These are phyloP conservation scores for Lasiommata megera DNA, from an alignment of 2,888 invertebrate species.

Conservation along the genomic window DNA sequence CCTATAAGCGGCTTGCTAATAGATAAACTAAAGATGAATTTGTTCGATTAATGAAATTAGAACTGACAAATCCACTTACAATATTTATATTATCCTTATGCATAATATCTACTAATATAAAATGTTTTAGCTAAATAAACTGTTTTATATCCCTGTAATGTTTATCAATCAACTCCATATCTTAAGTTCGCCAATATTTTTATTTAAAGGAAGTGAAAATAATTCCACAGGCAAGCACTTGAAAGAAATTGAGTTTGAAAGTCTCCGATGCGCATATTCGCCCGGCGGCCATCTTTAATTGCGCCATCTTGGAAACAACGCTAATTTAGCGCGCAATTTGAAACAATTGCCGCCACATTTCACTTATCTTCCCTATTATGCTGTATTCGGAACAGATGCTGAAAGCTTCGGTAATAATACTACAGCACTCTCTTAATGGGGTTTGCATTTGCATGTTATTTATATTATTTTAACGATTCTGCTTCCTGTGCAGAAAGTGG, in stretches of 20 bases:
- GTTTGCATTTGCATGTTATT: slow-evolving; percentile 3
- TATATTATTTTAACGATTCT: slow-evolving; percentile 3
- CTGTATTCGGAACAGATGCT: slow-evolving; percentile 7
- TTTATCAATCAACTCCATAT: too few species aligned
- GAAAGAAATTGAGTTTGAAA: not conserved
- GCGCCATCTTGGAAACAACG: slow-evolving; percentile 16
- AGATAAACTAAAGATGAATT: too few species aligned
- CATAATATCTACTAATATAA: too few species aligned
- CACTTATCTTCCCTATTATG: slow-evolving; percentile 12
- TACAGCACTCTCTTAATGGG: not conserved
- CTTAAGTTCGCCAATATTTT: too few species aligned
- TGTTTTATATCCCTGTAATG: too few species aligned
- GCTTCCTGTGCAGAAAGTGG: not conserved
- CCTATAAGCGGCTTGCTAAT: too few species aligned
- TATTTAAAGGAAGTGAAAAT: not conserved
- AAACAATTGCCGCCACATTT: slow-evolving; percentile 15
- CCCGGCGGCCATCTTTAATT: slow-evolving; percentile 10
- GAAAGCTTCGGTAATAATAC: slow-evolving; percentile 5
- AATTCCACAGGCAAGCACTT: not conserved
- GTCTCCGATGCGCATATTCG: not conserved
- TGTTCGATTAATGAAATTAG: too few species aligned
- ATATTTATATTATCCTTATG: too few species aligned
- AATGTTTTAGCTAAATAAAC: too few species aligned
- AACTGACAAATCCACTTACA: too few species aligned
- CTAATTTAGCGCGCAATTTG: slow-evolving; percentile 12